Evolutionary conservation across 2,888 invertebrate species (phyloP).

Genomic region (Rhorus exstirpatorius): DNA sequence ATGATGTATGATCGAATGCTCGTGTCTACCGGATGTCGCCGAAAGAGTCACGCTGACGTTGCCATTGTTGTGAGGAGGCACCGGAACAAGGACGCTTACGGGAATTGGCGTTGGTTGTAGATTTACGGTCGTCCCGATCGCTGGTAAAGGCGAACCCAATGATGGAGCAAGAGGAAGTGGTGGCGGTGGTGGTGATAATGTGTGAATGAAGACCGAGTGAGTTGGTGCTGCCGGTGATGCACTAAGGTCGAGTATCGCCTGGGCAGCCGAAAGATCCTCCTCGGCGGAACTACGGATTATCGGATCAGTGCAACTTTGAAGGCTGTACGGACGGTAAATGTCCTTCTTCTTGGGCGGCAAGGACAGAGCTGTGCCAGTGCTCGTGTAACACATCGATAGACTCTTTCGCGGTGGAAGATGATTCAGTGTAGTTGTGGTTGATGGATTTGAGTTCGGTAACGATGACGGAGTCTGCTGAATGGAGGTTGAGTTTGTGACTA

Average conservation of each 20-base stretch:
- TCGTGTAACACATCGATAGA: conserved; percentile 94
- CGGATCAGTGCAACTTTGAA: conserved; percentile 85
- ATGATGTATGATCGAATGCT: conserved; percentile 71
- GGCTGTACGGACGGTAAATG: conserved; percentile 95
- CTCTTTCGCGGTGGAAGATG: conserved; percentile 87
- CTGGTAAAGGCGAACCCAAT: conserved; percentile 68
- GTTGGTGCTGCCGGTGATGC: conserved; percentile 91
- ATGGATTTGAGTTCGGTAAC: conserved; percentile 68
- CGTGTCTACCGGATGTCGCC: conserved; percentile 65
- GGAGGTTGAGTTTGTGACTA: conserved; percentile 48
- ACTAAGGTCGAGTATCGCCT: conserved; percentile 95
- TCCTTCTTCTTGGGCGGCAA: conserved; percentile 96
- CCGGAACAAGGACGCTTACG: conserved; percentile 82
- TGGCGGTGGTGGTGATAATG: conserved; percentile 88
- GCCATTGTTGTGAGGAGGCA: conserved; percentile 73
- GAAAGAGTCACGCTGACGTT: conserved; percentile 71
- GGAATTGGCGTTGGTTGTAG: conserved; percentile 78
- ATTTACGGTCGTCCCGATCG: conserved; percentile 36
- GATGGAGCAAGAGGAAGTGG: conserved; percentile 80
- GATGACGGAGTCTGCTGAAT: conserved; percentile 75
- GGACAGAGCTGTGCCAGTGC: conserved; percentile 93
- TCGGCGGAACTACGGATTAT: conserved; percentile 90
- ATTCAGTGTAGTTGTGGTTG: conserved; percentile 72
- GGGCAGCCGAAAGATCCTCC: conserved; percentile 95
- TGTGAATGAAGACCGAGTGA: conserved; percentile 84